A percentile compares a stretch with the other conserved stretches of the same genome.
Conservation (phyloP, 1,140 invertebrate genomes). For the Choristoneura fumiferana region DNA sequence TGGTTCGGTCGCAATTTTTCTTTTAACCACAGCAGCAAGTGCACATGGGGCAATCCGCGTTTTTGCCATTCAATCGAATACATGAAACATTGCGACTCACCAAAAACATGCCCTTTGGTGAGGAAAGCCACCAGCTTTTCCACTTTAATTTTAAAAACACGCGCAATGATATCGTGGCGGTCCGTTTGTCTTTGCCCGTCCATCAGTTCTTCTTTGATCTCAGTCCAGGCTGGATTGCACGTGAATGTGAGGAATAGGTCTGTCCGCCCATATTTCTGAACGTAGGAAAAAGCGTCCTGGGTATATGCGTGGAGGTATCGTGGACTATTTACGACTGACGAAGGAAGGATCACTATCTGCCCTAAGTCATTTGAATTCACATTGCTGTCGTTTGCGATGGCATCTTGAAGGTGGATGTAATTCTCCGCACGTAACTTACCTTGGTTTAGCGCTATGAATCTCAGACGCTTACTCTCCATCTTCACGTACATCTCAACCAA, state of each 20-base stretch:
- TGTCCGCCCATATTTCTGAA: too few relatives aligned
- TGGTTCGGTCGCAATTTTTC: constrained; percentile 44
- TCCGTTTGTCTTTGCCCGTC: constrained; percentile 40
- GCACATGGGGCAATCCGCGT: too few relatives aligned
- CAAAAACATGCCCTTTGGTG: too few relatives aligned
- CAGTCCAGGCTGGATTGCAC: constrained; percentile 65
- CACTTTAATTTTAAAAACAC: constrained; percentile 39
- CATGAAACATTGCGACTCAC: constrained; percentile 45
- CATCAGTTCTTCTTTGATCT: constrained; percentile 43
- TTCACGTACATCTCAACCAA: too few relatives aligned
- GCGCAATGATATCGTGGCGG: constrained; percentile 39
- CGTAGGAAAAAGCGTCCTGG: too few relatives aligned
- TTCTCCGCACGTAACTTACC: constrained; percentile 36
- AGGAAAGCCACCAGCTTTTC: constrained; percentile 36
- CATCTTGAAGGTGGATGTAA: constrained; percentile 41
- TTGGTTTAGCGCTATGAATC: constrained; percentile 40
- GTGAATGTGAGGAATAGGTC: constrained; percentile 64
- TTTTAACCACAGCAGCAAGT: too few relatives aligned
- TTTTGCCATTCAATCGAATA: too few relatives aligned
- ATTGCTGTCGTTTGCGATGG: constrained; percentile 38
- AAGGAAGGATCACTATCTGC: constrained; percentile 56
- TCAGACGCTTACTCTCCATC: too few relatives aligned
- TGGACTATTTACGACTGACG: too few relatives aligned
- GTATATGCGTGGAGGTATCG: too few relatives aligned
- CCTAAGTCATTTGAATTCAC: constrained; percentile 47